These are phyloP conservation scores for Spilarctia lutea DNA, from an alignment of 2,888 invertebrate species.

Conservation along the genomic window DNA sequence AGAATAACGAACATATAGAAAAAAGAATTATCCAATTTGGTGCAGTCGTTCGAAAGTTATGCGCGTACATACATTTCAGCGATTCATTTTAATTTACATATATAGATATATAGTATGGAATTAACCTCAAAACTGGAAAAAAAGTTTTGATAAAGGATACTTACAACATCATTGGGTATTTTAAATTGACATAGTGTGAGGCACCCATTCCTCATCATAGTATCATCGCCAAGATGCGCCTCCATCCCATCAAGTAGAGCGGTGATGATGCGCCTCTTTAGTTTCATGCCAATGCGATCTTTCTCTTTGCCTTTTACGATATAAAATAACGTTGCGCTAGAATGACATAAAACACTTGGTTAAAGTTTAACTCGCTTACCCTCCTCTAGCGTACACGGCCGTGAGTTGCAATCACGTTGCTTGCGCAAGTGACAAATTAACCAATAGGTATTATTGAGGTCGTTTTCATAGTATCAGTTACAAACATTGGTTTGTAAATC, in stretches of 20 bases:
- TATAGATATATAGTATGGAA: too few species aligned
- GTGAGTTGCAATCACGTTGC: background rate
- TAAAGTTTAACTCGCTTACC: background rate
- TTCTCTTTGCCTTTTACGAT: constrained; percentile 96
- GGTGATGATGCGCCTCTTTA: constrained; percentile 93
- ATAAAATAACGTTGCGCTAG: constrained; percentile 97
- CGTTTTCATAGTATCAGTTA: background rate
- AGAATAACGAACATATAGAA: too few species aligned
- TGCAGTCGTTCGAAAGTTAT: too few species aligned
- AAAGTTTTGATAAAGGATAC: constrained; percentile 55
- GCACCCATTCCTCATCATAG: constrained; percentile 98
- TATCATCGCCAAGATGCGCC: constrained; percentile 93
- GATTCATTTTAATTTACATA: too few species aligned
- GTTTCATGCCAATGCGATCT: constrained; percentile 89
- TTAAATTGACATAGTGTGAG: constrained; percentile 97
- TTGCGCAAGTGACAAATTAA: background rate
- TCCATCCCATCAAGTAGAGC: constrained; percentile 96
- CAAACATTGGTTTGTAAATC: background rate
- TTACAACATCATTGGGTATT: constrained; percentile 97
- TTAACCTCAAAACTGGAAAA: background rate
- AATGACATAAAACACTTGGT: constrained; percentile 22
- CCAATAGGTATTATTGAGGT: background rate
- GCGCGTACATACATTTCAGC: too few species aligned
- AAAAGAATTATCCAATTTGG: too few species aligned
- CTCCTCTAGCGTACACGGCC: background rate